Percentiles rank a stretch among this genome's conserved stretches.
These are phyloP conservation scores for Petrolisthes cinctipes DNA, from an alignment of 2,888 invertebrate species.

Conservation along the genomic window DNA sequence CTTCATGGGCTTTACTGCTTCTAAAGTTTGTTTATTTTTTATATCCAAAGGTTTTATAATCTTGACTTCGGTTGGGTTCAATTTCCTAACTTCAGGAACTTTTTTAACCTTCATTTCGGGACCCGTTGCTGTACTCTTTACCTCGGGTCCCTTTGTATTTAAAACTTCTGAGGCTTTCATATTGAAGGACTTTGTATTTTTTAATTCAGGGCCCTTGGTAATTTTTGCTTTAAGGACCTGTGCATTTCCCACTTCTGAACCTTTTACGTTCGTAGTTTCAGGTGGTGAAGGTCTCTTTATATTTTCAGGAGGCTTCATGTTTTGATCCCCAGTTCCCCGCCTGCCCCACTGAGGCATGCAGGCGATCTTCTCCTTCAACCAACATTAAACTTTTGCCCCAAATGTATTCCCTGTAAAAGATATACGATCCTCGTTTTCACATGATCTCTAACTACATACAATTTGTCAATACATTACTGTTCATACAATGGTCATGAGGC, in stretches of 20 bases:
- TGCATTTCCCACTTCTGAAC: not conserved
- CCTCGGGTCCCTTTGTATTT: not conserved
- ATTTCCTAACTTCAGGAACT: not conserved
- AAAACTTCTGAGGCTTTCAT: not conserved
- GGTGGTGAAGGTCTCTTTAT: not conserved
- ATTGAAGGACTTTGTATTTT: not conserved
- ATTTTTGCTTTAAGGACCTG: not conserved
- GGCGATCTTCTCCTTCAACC: too few relatives aligned
- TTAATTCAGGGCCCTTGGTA: not conserved
- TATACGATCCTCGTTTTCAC: too few relatives aligned
- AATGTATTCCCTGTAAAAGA: too few relatives aligned
- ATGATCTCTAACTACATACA: too few relatives aligned
- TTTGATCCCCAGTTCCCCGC: not conserved
- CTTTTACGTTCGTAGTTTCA: not conserved
- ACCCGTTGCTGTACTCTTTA: not conserved
- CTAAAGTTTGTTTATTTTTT: too few relatives aligned
- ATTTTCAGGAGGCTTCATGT: not conserved
- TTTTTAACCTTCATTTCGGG: not conserved
- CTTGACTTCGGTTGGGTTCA: not conserved
- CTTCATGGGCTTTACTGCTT: not conserved
- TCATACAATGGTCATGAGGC: too few relatives aligned
- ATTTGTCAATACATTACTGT: too few relatives aligned
- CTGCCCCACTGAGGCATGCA: too few relatives aligned
- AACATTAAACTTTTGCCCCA: too few relatives aligned
- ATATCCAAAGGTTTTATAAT: not conserved